These are phyloP conservation scores for Thereva nobilitata DNA, from an alignment of 2,888 invertebrate species.

Conservation along the genomic window DNA sequence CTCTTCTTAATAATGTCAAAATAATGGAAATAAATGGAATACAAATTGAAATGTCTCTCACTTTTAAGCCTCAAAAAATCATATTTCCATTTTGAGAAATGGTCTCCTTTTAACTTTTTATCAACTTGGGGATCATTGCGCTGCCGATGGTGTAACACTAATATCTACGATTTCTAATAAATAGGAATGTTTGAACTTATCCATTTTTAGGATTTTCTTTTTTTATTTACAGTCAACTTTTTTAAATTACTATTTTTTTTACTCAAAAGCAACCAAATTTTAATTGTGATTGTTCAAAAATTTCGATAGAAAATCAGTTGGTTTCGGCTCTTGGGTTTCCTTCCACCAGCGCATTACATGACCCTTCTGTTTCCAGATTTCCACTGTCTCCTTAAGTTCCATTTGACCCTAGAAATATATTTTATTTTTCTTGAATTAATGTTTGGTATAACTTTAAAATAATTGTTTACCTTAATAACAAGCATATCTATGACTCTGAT, in stretches of 20 bases:
- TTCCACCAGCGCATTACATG: constrained; percentile 88
- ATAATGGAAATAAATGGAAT: too few species aligned
- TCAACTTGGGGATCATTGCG: too few species aligned
- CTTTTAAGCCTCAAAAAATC: too few species aligned
- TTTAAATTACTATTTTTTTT: constrained; percentile 8
- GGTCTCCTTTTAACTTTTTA: too few species aligned
- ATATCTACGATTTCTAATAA: too few species aligned
- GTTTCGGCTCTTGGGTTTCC: constrained; percentile 81
- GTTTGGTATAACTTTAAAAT: background rate
- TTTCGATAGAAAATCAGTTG: constrained; percentile 89
- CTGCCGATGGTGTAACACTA: too few species aligned
- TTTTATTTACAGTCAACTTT: constrained; percentile 21
- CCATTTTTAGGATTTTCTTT: background rate
- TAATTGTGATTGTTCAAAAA: constrained; percentile 69
- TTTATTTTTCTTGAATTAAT: background rate
- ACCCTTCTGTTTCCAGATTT: constrained; percentile 87
- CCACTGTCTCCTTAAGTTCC: constrained; percentile 86
- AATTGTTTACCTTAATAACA: constrained; percentile 78
- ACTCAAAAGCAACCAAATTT: constrained; percentile 10
- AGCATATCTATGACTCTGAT: constrained; percentile 89
- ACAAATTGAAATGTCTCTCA: too few species aligned
- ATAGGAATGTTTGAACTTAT: too few species aligned
- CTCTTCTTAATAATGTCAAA: too few species aligned
- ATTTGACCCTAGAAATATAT: constrained; percentile 77
- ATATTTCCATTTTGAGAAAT: too few species aligned